Percentiles rank a stretch among this genome's conserved stretches.
phyloP scores from a whole-genome alignment of 2,888 invertebrate species.

The Cephalotes varians region DNA sequence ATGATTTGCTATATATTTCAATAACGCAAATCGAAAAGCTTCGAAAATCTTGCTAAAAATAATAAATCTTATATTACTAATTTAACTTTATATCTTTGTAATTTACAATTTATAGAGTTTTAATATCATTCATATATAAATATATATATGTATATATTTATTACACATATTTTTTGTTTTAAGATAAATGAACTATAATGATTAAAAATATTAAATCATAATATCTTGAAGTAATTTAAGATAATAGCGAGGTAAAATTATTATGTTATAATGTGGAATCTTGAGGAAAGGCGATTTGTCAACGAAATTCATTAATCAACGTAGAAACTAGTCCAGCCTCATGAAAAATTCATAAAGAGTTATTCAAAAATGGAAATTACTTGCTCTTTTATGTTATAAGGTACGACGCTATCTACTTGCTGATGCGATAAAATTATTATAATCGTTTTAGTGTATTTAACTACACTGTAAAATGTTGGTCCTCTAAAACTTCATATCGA shows the following conservation, averaged over 20 bases:
- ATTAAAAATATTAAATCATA: background rate
- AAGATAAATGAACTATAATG: background rate
- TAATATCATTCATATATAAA: background rate
- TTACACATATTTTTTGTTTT: background rate
- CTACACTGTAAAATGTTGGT: slow-evolving; percentile 32
- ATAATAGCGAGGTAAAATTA: slow-evolving; percentile 14
- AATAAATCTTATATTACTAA: background rate
- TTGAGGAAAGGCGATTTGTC: slow-evolving; percentile 29
- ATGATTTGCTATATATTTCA: background rate
- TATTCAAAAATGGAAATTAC: slow-evolving; percentile 49
- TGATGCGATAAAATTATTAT: slow-evolving; percentile 44
- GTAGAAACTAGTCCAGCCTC: slow-evolving; percentile 32
- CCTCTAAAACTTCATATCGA: slow-evolving; percentile 4
- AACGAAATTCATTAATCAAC: slow-evolving; percentile 53
- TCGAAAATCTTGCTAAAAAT: background rate
- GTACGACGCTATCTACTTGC: background rate
- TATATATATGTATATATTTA: too few relatives aligned
- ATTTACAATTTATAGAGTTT: background rate
- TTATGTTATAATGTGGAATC: slow-evolving; percentile 44
- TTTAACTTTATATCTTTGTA: background rate
- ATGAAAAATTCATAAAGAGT: slow-evolving; percentile 52
- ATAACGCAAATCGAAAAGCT: background rate
- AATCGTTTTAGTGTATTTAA: slow-evolving; percentile 31
- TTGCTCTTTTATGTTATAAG: slow-evolving; percentile 46
- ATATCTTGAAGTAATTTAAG: slow-evolving; percentile 21